Base-by-base conservation (phyloP, 2,888 invertebrate species). In the Orchesellides sinensis region DNA sequence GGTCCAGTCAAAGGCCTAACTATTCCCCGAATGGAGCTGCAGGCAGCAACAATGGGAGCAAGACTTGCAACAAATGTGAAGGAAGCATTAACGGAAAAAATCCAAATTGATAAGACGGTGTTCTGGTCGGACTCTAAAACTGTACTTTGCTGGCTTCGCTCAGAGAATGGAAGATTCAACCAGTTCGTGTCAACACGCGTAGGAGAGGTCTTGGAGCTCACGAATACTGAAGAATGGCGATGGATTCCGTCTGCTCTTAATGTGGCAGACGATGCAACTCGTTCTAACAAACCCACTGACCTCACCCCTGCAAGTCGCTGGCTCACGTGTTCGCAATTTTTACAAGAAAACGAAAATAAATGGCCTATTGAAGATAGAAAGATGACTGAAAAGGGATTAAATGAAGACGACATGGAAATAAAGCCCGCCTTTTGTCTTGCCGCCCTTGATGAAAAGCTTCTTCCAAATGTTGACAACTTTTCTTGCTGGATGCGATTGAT, bases 261-360 rank as follows among this genome's bases (percentile, higher is more conserved):
- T 49, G 83, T 84, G 3, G 87, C 88, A 2, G 88, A 88, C 54
- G 79, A 84, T n/a, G 83, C 83, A 6, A 87, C 87, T 0, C 27
- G 87, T 23, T 85, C 85, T 10, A 17, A 1, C 0, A 25, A 19
- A 6, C 10, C 6, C 8, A 8, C 14, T 12, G 72, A 82, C 2
- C 47, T 79, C 6, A 84, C 69, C 23, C 12, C 29, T 0, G 19
- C 23, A 1, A 63, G 54, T 8, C 25, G 66, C 45, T 88, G 88
- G 88, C 70, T 87, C 59, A 80, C 79, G 52, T 87, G 88, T 10
- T 86, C 87, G 3, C 12, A 10, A 8, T 88, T 86, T 88, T 5
- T 88, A 6, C 12, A 32, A 14, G 29, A 70, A 4, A 35, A 68
- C 59, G 35, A 52, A 35, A 47, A 49, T 4, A 8, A 63, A 8